Percentiles rank a stretch among this genome's conserved stretches.
These are phyloP conservation scores for Spea bombifrons DNA, from an alignment of 2,113 vertebrate genomes.

Conservation along the genomic window DNA sequence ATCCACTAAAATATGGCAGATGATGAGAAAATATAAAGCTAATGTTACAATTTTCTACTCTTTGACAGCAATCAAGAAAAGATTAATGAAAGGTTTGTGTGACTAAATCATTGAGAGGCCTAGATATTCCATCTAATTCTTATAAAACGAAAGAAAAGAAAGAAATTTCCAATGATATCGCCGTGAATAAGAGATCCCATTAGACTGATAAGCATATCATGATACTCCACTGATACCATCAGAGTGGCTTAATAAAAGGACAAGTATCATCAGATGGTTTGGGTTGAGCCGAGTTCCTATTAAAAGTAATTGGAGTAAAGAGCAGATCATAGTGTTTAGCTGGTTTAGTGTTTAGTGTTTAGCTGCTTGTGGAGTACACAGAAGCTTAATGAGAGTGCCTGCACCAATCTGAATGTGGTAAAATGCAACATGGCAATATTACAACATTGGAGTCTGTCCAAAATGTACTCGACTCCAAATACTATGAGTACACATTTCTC, in stretches of 20 bases:
- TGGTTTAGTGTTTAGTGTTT: too few species aligned
- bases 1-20: constrained; percentile 27
- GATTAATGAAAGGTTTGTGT: constrained; percentile 32
- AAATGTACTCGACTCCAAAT: too few species aligned
- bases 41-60: constrained; percentile 44
- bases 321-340: too few species aligned
- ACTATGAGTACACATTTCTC: too few species aligned
- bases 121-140: constrained; percentile 36
- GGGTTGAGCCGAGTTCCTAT: too few species aligned
- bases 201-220: constrained; percentile 30
- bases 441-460: too few species aligned
- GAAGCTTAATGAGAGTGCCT: too few species aligned
- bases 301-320: too few species aligned
- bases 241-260: constrained; percentile 12
- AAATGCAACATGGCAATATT: too few species aligned
- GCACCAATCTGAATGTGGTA: too few species aligned
- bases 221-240: constrained; percentile 23
- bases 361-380: too few species aligned
- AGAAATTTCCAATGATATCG: neutral
- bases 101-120: constrained; percentile 42
- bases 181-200: neutral
- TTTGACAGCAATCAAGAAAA: constrained; percentile 45
- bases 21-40: constrained; percentile 44
- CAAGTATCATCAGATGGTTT: too few species aligned
- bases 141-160: constrained; percentile 22